Evolutionary conservation across 1,140 invertebrate genomes (phyloP).

Genomic region (Eubasilissa regina): DNA sequence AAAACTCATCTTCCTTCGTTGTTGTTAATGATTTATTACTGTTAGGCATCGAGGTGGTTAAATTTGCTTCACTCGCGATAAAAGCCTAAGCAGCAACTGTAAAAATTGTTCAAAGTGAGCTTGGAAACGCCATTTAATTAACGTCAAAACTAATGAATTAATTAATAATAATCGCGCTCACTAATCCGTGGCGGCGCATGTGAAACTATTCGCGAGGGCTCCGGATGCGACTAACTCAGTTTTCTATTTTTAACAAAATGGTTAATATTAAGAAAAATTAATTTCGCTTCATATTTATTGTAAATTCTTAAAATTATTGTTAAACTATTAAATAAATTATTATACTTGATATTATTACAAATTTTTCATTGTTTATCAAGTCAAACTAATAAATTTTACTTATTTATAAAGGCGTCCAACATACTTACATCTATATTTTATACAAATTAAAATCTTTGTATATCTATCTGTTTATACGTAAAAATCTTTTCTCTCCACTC

Average conservation of each 20-base stretch:
- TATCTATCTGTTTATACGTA: too few relatives aligned
- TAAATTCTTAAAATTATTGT: too few relatives aligned
- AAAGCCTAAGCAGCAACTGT: not conserved
- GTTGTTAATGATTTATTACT: too few relatives aligned
- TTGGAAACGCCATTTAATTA: conserved; percentile 15
- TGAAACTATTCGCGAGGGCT: not conserved
- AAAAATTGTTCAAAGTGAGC: not conserved
- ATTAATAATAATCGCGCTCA: conserved; percentile 26
- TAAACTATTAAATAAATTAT: too few relatives aligned
- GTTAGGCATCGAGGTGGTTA: not conserved
- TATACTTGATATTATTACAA: not conserved
- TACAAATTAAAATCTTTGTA: too few relatives aligned
- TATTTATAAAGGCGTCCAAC: too few relatives aligned
- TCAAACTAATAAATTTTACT: too few relatives aligned
- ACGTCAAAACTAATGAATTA: conserved; percentile 21
- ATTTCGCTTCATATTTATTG: too few relatives aligned
- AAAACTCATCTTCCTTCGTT: too few relatives aligned
- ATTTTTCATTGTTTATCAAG: not conserved
- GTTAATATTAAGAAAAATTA: not conserved
- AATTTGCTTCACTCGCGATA: not conserved
- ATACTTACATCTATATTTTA: too few relatives aligned
- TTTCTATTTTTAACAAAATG: not conserved
- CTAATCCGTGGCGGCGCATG: not conserved
- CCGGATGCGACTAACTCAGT: not conserved
- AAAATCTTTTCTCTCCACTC: too few relatives aligned